These are phyloP conservation scores for Sisor rabdophorus DNA, from an alignment of 2,113 vertebrate genomes.

Conservation along the genomic window DNA sequence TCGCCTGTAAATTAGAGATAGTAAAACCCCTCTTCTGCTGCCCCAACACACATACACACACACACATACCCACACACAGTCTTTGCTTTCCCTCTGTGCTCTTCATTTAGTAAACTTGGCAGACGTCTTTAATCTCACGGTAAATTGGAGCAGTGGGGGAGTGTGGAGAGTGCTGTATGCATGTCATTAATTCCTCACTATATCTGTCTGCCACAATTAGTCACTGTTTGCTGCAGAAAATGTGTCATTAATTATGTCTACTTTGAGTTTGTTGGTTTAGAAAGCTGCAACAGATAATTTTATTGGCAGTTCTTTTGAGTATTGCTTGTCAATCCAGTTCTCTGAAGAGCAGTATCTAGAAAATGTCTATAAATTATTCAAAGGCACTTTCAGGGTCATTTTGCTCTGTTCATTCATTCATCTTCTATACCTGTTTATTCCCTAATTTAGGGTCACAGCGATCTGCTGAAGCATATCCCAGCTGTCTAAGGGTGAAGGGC, in stretches of 20 bases:
- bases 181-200: conserved; percentile 86
- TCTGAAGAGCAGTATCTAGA: neutral
- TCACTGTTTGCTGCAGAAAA: conserved; percentile 86
- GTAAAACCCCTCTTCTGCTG: conserved; percentile 37
- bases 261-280: conserved; percentile 11
- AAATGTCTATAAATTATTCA: conserved; percentile 52
- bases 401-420: too few species aligned
- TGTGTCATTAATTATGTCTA: conserved; percentile 84
- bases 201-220: conserved; percentile 87
- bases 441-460: too few species aligned
- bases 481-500: too few species aligned
- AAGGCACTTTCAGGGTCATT: conserved; percentile 53
- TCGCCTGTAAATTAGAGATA: conserved; percentile 93
- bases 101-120: conserved; percentile 92
- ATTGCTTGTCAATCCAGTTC: neutral
- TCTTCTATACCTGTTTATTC: too few species aligned
- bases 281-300: neutral
- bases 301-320: neutral
- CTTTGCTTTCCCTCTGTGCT: conserved; percentile 75
- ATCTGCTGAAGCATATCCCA: too few species aligned
- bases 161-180: conserved; percentile 83
- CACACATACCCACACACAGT: conserved; percentile 76
- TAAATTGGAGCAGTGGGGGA: conserved; percentile 88
- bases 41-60: conserved; percentile 57
- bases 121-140: conserved; percentile 84